Evolutionary conservation across 2,888 invertebrate species (phyloP), one percentile per base, ranked within the genome.

Genomic region (Andrena camellia): DNA sequence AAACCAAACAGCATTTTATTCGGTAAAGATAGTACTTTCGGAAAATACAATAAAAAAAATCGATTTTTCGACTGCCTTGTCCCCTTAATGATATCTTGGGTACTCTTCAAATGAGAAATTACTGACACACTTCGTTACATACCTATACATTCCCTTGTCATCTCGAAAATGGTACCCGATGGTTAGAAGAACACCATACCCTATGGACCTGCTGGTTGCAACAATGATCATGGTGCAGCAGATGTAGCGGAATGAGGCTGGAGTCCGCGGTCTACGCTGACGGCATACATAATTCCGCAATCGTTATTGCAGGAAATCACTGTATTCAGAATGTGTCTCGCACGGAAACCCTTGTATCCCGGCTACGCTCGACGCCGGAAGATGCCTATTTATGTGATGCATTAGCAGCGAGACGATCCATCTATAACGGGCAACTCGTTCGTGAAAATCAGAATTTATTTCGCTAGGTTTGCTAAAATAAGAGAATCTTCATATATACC

Each of bases 221-320:
- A 48, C 64, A 50, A 67, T 69, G 69, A 81, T 76, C 73, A 35
- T 29, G 54, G 42, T 62, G 78, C 70, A n/a, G 57, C 82, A 83
- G 83, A 82, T 84, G 83, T 68, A 35, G 52, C 67, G 60, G 29
- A 73, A 78, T 23, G 77, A 57, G 68, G 48, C 62, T 60, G n/a
- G 35, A 10, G 20, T 60, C 48, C 70, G 31, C 20, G 59, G 42
- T 35, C 59, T 50, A 81, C 71, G 71, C 71, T 33, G 26, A 10
- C 60, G 66, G 83, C 83, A 83, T 78, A 64, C 83, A 71, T 84
- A 83, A 84, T 83, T 69, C 71, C 67, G 48, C 83, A 71, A 84
- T 83, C 83, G 83, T 82, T 82, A 74, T 84, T 75, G 60, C 78
- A 62, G 83, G 83, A 84, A 84, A 84, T 84, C 83, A 68, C 68